Base-by-base conservation (phyloP, 2,113 vertebrate species). In the Barnardius zonarius region DNA sequence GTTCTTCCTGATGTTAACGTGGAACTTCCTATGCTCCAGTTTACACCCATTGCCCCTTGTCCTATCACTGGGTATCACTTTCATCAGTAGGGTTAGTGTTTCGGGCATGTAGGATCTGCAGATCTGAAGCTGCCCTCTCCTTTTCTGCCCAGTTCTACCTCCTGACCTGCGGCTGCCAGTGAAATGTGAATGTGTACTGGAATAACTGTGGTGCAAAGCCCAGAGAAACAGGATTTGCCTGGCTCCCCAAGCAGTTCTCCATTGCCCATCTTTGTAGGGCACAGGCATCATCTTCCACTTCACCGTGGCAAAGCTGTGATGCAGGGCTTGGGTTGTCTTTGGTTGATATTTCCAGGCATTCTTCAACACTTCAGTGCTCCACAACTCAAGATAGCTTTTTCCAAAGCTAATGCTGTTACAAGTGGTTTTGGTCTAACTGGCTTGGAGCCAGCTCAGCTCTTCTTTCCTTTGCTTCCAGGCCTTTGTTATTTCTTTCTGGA, bases 141-240 rank as follows among this genome's bases (percentile, higher is more conserved):
- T 64, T 74, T 83, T 77, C 27, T 88, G n/a, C 31, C 68, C 17
- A 4, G 17, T 59, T 88, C 52, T 54, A 3, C 41, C 59, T 70
- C 49, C 57, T 67, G 76, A 88, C 39, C 44, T 7, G 22, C 16
- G 48, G 33, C 44, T n/a, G 39, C 16, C 48, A 15, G 39, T 4
- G 5, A 44, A 84, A 75, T 0, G 0, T 10, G 73, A 52, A 17
- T 22, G 10, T 7, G 1, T 18, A 4, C n/a, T 57, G 57, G 59
- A 83, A 37, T 55, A 35, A 43, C 43, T 72, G 67, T 9, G 10
- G 33, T 11, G 52, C 59, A 73, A 46, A 66, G 76, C 89, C 48
- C 7, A 14, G 63, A 24, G 52, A 46, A 72, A 39, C 17, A 54
- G 69, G 61, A 52, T 94, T 92, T 94, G 61, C 51, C 62, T 88